These are phyloP conservation scores for Neosalanx taihuensis DNA, from an alignment of 2,797 vertebrate species.

Conservation along the genomic window DNA sequence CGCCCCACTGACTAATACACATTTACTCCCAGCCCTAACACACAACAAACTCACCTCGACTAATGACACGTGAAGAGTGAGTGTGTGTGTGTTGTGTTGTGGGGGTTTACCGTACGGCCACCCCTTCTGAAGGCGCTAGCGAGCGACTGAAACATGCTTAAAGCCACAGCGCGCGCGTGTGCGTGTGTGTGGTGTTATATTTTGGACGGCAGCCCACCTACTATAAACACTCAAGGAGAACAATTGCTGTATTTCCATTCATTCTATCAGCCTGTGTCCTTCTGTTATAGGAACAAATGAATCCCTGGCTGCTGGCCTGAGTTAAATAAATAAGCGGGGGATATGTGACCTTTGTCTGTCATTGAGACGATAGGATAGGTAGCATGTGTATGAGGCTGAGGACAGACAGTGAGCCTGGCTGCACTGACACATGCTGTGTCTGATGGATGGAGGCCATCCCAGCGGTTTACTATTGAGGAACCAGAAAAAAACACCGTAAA, in stretches of 20 bases:
- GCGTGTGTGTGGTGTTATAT: slow-evolving; percentile 17
- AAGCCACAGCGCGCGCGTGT: background rate
- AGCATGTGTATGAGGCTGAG: slow-evolving; percentile 10
- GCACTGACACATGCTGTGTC: slow-evolving; percentile 1
- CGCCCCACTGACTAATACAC: background rate
- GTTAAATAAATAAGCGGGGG: slow-evolving; percentile 43
- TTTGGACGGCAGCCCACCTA: background rate
- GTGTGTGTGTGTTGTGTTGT: slow-evolving; percentile 5
- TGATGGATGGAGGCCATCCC: background rate
- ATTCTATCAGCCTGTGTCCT: slow-evolving; percentile 45
- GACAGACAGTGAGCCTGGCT: background rate
- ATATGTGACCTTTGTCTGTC: slow-evolving; percentile 70
- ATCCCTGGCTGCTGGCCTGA: slow-evolving; percentile 22
- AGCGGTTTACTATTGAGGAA: slow-evolving; percentile 10
- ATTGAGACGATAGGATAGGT: slow-evolving; percentile 54
- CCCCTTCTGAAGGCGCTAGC: too few relatives aligned
- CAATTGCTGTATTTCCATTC: slow-evolving; percentile 17
- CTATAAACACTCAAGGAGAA: background rate
- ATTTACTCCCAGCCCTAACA: background rate
- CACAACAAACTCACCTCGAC: background rate
- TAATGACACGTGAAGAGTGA: background rate
- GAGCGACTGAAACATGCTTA: background rate
- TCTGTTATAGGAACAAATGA: slow-evolving; percentile 44
- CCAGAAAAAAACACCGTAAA: background rate
- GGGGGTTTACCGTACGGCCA: too few relatives aligned